These are phyloP conservation scores for Tarsius wallacei DNA, from an alignment of 2,797 vertebrate genomes.

Conservation along the genomic window DNA sequence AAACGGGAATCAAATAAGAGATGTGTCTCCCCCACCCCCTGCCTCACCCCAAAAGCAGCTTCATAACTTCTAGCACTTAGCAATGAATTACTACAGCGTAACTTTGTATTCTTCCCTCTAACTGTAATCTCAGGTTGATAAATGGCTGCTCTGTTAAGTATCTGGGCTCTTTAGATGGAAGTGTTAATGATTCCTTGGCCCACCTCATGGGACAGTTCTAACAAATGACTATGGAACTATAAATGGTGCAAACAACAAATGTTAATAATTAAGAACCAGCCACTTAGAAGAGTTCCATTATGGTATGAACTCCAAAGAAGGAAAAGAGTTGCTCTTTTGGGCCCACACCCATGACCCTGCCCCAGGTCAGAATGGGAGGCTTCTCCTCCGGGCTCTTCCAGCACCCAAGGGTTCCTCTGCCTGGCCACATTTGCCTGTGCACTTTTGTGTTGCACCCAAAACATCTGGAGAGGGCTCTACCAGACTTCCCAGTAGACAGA, in stretches of 20 bases:
- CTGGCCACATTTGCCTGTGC: not conserved
- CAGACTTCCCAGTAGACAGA: too few relatives aligned
- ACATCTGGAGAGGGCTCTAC: not conserved
- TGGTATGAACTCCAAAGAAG: not conserved
- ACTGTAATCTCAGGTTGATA: not conserved
- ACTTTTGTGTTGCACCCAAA: not conserved
- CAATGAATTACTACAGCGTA: not conserved
- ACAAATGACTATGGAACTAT: not conserved
- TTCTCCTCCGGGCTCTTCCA: too few relatives aligned
- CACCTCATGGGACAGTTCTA: not conserved
- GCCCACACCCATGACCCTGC: not conserved
- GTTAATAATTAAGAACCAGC: not conserved
- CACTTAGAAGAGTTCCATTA: not conserved
- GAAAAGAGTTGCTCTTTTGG: not conserved
- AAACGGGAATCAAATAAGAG: not conserved
- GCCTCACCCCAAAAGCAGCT: not conserved
- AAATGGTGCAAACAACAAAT: not conserved
- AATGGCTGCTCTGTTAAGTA: not conserved
- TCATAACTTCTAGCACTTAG: not conserved
- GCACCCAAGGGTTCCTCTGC: not conserved
- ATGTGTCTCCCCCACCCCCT: accelerated
- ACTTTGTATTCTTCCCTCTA: not conserved
- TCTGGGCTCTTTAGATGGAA: not conserved
- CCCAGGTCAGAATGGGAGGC: too few relatives aligned
- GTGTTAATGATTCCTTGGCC: not conserved